Evolutionary conservation across 2,113 vertebrate genomes (phyloP).

Genomic region (Dromiciops gliroides): DNA sequence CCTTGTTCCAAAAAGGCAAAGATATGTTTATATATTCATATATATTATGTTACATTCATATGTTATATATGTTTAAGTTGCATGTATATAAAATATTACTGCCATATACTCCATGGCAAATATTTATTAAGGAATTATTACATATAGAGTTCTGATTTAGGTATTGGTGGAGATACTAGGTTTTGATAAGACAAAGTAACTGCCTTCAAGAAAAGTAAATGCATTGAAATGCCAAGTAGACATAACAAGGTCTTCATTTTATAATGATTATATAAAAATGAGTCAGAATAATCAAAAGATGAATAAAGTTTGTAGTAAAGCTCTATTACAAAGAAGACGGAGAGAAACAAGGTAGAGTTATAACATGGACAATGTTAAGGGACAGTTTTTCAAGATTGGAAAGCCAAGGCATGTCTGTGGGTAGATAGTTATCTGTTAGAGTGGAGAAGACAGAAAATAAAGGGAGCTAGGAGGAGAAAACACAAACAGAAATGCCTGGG

Average conservation of each 20-base stretch:
- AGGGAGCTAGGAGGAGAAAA: neutral
- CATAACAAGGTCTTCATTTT: neutral
- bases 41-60: too few species aligned
- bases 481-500: neutral
- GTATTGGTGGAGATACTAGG: neutral
- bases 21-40: too few species aligned
- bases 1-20: neutral
- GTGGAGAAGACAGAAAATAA: neutral
- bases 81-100: neutral
- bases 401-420: neutral
- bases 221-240: neutral
- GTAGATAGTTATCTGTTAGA: neutral
- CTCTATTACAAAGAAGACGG: neutral
- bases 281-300: neutral
- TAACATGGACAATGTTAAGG: slow-evolving; percentile 11
- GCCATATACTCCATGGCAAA: neutral
- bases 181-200: neutral
- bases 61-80: neutral
- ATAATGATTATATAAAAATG: neutral
- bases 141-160: neutral
- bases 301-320: slow-evolving; percentile 15
- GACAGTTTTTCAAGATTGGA: neutral
- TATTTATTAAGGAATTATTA: neutral
- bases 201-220: neutral
- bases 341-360: neutral